These are phyloP conservation scores for Cantharis flavilabris DNA, from an alignment of 2,888 invertebrate genomes.

Conservation along the genomic window DNA sequence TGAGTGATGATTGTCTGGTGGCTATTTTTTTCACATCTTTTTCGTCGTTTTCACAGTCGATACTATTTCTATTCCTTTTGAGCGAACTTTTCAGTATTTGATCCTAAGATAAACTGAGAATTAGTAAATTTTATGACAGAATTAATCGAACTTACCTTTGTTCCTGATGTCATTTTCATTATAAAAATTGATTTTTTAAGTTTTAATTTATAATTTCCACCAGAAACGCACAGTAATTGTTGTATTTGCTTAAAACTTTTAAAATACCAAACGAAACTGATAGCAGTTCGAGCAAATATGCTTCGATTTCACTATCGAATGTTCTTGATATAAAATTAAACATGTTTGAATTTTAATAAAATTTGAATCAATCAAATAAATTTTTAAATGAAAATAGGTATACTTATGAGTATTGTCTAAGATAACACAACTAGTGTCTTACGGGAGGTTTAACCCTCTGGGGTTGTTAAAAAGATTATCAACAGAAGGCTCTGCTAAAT, in stretches of 20 bases:
- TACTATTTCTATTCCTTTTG: not conserved
- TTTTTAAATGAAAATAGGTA: no score
- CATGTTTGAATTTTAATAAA: not conserved
- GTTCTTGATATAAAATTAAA: not conserved
- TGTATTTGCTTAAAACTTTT: not conserved
- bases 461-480: no score
- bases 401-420: no score
- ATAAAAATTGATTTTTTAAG: not conserved
- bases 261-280: not conserved
- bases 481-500: no score
- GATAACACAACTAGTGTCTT: no score
- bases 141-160: not conserved
- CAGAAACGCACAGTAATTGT: not conserved
- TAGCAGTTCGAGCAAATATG: not conserved
- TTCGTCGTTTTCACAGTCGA: not conserved
- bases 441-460: no score
- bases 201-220: not conserved
- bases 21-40: not conserved
- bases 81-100: not conserved
- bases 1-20: not conserved
- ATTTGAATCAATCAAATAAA: not conserved
- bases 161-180: not conserved
- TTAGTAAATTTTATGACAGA: not conserved
- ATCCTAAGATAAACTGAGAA: not conserved
- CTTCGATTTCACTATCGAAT: not conserved